Conservation (phyloP, 2,797 vertebrate species). For the Momotus momota region DNA sequence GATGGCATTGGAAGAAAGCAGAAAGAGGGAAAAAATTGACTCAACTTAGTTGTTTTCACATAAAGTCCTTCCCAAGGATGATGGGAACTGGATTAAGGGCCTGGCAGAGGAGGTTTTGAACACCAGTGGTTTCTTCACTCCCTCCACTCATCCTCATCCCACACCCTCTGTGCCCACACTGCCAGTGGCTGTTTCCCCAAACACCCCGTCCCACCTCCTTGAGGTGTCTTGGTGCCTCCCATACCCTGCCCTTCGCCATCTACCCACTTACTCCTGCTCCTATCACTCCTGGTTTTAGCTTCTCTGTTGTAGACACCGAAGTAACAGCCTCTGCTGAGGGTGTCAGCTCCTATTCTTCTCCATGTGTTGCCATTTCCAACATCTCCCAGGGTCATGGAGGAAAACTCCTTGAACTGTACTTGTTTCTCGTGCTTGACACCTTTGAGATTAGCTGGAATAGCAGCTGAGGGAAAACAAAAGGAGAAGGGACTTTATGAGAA, state of each 20-base stretch:
- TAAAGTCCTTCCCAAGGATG: not conserved
- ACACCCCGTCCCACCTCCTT: not conserved
- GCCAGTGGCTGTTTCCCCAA: rapidly evolving
- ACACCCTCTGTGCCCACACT: not conserved
- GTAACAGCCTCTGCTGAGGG: not conserved
- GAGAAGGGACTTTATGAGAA: not conserved
- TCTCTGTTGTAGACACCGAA: not conserved
- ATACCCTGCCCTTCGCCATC: not conserved
- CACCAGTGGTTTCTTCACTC: not conserved
- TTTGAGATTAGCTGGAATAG: not conserved
- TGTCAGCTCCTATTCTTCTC: not conserved
- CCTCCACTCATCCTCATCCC: not conserved
- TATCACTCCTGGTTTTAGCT: not conserved
- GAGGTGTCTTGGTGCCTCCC: not conserved
- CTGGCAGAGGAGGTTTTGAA: not conserved
- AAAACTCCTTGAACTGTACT: not conserved
- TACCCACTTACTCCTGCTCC: not conserved
- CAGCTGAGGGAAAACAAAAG: not conserved
- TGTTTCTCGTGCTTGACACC: not conserved
- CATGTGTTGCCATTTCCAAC: not conserved
- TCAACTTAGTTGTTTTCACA: not conserved
- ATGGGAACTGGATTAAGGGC: not conserved
- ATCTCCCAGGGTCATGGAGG: rapidly evolving
- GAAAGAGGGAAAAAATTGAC: not conserved
- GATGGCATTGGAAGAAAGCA: not conserved